Evolutionary conservation across 1,140 invertebrate species (phyloP).

Genomic region (Dendroctonus valens): DNA sequence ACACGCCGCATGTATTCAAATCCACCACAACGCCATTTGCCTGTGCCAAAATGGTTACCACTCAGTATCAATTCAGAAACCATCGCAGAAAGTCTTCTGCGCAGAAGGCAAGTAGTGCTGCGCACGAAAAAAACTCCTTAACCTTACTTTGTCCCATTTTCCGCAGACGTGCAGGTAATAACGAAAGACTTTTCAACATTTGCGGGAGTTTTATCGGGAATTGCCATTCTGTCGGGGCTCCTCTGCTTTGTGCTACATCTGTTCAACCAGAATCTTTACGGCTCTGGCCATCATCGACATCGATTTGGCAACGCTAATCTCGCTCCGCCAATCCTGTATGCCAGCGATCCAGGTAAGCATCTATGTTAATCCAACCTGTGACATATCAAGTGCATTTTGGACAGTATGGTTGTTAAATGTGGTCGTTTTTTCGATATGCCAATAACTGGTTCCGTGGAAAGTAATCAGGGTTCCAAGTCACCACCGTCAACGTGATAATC

Average conservation of each 20-base stretch:
- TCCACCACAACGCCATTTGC: slow-evolving; percentile 82
- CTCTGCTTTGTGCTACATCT: slow-evolving; percentile 84
- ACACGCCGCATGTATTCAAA: slow-evolving; percentile 75
- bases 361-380: not conserved
- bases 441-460: no score
- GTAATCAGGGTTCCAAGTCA: no score
- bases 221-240: slow-evolving; percentile 77
- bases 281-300: slow-evolving; percentile 60
- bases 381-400: not conserved
- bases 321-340: slow-evolving; percentile 77
- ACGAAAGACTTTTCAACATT: slow-evolving; percentile 79
- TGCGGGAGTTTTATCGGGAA: slow-evolving; percentile 75
- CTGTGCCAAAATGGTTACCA: slow-evolving; percentile 78
- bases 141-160: slow-evolving; percentile 30
- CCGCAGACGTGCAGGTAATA: slow-evolving; percentile 73
- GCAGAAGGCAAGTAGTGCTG: slow-evolving; percentile 65
- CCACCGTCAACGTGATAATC: no score
- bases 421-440: no score
- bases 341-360: slow-evolving; percentile 69
- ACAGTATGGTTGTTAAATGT: not conserved
- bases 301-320: slow-evolving; percentile 75
- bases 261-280: slow-evolving; percentile 69
- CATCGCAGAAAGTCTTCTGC: slow-evolving; percentile 73
- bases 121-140: not conserved
- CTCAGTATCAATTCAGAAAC: slow-evolving; percentile 69